Evolutionary conservation across 2,113 vertebrate genomes (phyloP).

Genomic region (Urocynchramus pylzowi): DNA sequence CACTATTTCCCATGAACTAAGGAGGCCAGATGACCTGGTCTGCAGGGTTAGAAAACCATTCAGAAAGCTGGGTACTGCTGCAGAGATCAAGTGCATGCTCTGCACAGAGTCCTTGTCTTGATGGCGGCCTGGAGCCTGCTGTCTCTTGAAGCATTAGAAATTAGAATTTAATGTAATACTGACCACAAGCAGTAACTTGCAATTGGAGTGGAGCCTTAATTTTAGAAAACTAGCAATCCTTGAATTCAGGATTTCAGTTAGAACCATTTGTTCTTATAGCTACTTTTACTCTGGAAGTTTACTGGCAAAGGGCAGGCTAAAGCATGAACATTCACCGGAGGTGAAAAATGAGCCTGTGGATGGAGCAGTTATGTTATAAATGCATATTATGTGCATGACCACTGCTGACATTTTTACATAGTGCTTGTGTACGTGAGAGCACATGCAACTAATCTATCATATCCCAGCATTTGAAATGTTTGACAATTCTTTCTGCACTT

Average conservation of each 20-base stretch:
- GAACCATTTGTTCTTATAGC: neutral
- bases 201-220: neutral
- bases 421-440: fast-evolving
- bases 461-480: neutral
- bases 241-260: neutral
- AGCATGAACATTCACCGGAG: neutral
- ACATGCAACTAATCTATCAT: neutral
- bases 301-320: neutral
- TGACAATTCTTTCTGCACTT: neutral
- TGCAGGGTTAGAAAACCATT: neutral
- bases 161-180: neutral
- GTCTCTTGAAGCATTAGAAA: neutral
- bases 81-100: neutral
- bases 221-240: neutral
- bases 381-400: neutral
- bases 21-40: neutral
- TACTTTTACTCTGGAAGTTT: neutral
- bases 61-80: neutral
- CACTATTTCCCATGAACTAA: neutral
- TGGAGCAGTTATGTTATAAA: neutral
- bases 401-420: neutral
- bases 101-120: neutral
- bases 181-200: neutral
- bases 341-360: neutral
- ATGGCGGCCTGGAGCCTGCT: neutral